phyloP scores from a whole-genome alignment of 30 jellyfish, hydroid and myxozoan species.

The Mastigias papua region DNA sequence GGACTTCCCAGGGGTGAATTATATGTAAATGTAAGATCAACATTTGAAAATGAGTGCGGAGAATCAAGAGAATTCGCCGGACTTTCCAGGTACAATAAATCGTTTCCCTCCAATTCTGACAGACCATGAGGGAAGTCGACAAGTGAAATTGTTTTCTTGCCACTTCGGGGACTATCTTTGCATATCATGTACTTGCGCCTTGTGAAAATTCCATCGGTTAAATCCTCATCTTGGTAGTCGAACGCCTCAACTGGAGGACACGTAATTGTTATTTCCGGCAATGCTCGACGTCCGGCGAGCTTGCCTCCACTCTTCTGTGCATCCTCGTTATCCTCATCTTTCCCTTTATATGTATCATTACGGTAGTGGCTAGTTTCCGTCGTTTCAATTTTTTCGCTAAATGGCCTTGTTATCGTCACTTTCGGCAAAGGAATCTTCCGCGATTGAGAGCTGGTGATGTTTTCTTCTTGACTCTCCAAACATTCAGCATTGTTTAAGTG shows the following conservation, averaged over 20 bases:
- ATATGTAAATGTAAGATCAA: constrained; percentile 56
- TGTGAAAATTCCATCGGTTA: constrained; percentile 36
- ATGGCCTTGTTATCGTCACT: constrained; percentile 62
- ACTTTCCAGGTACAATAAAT: constrained; percentile 30
- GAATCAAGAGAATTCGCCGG: constrained; percentile 59
- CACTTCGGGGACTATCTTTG: constrained; percentile 61
- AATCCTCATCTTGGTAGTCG: constrained; percentile 18
- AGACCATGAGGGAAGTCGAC: constrained; percentile 68
- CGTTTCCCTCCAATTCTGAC: constrained; percentile 41
- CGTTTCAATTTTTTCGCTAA: background rate
- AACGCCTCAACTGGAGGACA: constrained; percentile 69
- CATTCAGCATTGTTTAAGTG: background rate
- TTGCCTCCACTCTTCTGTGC: constrained; percentile 19
- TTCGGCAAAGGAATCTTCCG: constrained; percentile 24
- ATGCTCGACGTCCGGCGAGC: constrained; percentile 68
- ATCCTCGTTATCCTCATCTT: background rate
- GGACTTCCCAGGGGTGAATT: constrained; percentile 60
- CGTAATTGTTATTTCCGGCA: constrained; percentile 67
- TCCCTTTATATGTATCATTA: background rate
- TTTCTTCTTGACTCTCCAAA: background rate
- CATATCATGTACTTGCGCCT: constrained; percentile 64
- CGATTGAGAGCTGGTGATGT: background rate
- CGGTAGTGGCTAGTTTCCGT: background rate
- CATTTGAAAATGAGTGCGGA: constrained; percentile 41
- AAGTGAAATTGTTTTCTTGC: constrained; percentile 32